Conservation (phyloP, 2,888 invertebrate species). For the Rotaria sp. region DNA sequence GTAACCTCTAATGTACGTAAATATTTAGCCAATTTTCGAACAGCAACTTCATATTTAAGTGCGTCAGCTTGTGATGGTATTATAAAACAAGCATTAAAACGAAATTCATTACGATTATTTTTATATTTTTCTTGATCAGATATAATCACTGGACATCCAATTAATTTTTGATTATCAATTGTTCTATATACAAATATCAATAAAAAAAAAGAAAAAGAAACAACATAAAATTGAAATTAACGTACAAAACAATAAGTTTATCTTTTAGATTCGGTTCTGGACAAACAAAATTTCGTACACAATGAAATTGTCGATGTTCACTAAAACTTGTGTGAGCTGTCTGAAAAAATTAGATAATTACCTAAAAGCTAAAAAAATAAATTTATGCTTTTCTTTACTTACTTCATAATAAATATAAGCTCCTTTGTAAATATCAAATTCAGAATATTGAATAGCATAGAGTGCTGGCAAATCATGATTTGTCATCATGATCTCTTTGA, state of each 20-base stretch:
- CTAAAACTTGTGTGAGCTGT: background rate
- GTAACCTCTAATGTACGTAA: background rate
- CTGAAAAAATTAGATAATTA: background rate
- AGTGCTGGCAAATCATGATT: background rate
- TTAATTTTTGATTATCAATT: conserved; percentile 2
- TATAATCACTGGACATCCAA: conserved; percentile 14
- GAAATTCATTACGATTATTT: conserved; percentile 26
- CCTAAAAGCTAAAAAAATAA: background rate
- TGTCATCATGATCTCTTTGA: background rate
- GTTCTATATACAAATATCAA: background rate
- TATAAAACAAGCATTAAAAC: conserved; percentile 21
- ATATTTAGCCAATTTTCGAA: background rate
- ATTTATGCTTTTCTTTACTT: background rate
- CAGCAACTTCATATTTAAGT: conserved; percentile 27
- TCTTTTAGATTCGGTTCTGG: background rate
- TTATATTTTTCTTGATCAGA: background rate
- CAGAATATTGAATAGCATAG: conserved; percentile 25
- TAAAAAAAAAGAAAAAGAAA: background rate
- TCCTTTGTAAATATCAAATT: background rate
- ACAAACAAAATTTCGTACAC: background rate
- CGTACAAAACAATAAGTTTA: conserved; percentile 15
- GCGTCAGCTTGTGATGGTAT: conserved; percentile 19
- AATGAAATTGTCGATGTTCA: background rate
- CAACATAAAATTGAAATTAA: background rate
- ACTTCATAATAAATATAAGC: conserved; percentile 12